Percentiles rank a stretch among this genome's conserved stretches.
phyloP scores from a whole-genome alignment of 2,113 vertebrate genomes.

The Arenaria interpres region DNA sequence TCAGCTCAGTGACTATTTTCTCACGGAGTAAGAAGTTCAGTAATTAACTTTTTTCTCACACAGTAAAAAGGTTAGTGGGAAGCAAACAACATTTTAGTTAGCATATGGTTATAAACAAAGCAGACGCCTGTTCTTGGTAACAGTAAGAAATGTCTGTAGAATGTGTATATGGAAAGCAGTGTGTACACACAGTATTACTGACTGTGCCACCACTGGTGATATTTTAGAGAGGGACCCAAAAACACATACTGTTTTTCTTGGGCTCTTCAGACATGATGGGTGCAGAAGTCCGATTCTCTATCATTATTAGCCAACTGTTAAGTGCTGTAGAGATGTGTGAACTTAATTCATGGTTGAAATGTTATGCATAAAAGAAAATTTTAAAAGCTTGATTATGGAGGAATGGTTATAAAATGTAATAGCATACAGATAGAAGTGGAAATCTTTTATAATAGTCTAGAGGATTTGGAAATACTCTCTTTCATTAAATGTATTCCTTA shows the following conservation, averaged over 20 bases:
- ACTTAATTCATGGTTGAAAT: background rate
- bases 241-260: fast-evolving
- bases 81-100: no score
- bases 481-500: slow-evolving; percentile 30
- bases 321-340: background rate
- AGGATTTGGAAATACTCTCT: slow-evolving; percentile 16
- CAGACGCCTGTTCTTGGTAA: no score
- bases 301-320: background rate
- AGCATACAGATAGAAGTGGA: background rate
- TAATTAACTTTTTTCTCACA: no score
- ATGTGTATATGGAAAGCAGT: background rate
- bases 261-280: background rate
- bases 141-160: background rate
- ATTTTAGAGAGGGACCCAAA: background rate
- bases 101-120: no score
- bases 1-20: no score
- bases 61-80: no score
- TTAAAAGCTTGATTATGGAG: background rate
- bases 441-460: background rate
- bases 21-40: no score
- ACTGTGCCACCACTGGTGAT: background rate
- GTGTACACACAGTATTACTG: background rate
- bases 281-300: background rate
- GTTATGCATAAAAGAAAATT: background rate
- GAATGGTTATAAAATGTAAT: background rate